Base-by-base conservation (phyloP, 2,113 vertebrate genomes). In the Campylomormyrus tamandua region DNA sequence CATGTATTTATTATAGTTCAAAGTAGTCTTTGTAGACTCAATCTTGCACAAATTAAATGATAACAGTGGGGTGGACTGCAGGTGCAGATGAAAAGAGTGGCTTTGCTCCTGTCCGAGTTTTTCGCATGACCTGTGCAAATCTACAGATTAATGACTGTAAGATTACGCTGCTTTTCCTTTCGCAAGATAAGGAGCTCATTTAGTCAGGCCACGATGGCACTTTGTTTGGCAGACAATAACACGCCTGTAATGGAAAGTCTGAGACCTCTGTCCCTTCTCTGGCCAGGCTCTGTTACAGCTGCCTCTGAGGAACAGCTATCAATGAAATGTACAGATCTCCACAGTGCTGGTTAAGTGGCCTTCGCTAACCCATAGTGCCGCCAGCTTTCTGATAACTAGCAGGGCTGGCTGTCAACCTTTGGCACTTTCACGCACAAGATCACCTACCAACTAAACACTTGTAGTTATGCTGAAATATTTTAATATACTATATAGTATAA, bases 331-430 rank as follows among this genome's bases (percentile, higher is more conserved):
- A 56, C 83, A 21, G 3, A 8, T 85, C 83, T 83, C 53, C 39
- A n/a, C 42, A 19, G 35, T 31, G n/a, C 13, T 21, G 15, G n/a
- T 50, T 66, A 84, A 87, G 31, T 42, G 19, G 83, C 13, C 15
- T 46, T 85, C 15, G 19, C 13, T 39, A 27, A 58, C 7, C 35
- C 17, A 11, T 27, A 35, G 21, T 27, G 17, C 15, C 24, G 31
- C 89, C 83, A 49, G 52, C 80, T 90, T 53, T 62, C 24, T 90
- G 89, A 87, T 19, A 89, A 88, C 91, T 74, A 91, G 89, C 56
- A 83, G 91, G 91, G 58, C 92, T 48, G 24, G 94, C 91, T 93
- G 48, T 58, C 42, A 45, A 3, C 21, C 5, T 42, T 39, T 39
- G 83, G 1, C 24, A 31, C 35, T 39, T 66, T 24, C 83, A 48